A percentile compares a stretch with the other conserved stretches of the same genome.
phyloP scores from a whole-genome alignment of 2,113 vertebrate genomes.

The Syngnathoides biaculeatus region DNA sequence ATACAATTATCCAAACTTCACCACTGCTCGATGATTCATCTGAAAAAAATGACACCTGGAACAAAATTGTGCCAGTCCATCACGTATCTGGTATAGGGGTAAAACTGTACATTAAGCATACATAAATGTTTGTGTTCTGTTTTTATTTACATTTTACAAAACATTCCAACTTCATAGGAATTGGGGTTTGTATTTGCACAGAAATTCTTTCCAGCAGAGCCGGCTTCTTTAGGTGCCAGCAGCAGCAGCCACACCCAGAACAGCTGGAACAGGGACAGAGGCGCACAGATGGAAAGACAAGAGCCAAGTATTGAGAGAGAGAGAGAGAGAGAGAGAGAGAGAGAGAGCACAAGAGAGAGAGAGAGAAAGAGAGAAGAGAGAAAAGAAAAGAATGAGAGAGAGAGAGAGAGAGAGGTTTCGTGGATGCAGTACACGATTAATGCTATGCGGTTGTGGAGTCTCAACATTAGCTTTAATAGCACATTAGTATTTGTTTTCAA shows the following conservation, averaged over 20 bases:
- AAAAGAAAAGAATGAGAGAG: background rate
- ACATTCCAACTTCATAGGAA: too few relatives aligned
- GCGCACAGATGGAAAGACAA: constrained; percentile 35
- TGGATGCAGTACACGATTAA: constrained; percentile 3
- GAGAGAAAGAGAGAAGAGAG: too few relatives aligned
- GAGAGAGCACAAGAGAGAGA: too few relatives aligned
- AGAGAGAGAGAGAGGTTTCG: constrained; percentile 1
- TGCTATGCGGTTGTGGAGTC: constrained; percentile 15
- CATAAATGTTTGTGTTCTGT: too few relatives aligned
- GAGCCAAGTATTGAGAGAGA: constrained; percentile 8
- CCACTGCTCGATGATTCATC: too few relatives aligned
- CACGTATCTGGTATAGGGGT: too few relatives aligned
- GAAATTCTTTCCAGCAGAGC: background rate
- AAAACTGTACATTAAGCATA: too few relatives aligned
- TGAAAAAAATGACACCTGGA: too few relatives aligned
- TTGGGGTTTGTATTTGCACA: background rate
- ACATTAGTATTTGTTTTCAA: constrained; percentile 35
- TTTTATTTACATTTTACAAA: too few relatives aligned
- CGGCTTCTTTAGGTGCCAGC: constrained; percentile 43
- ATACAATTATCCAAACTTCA: too few relatives aligned
- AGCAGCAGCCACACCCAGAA: constrained; percentile 50
- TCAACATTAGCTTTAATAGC: constrained; percentile 29
- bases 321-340: too few relatives aligned
- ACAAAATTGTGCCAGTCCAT: too few relatives aligned
- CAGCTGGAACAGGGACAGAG: constrained; percentile 48